phyloP scores from a whole-genome alignment of 2,888 invertebrate genomes.

The Pyrrhosoma nymphula region DNA sequence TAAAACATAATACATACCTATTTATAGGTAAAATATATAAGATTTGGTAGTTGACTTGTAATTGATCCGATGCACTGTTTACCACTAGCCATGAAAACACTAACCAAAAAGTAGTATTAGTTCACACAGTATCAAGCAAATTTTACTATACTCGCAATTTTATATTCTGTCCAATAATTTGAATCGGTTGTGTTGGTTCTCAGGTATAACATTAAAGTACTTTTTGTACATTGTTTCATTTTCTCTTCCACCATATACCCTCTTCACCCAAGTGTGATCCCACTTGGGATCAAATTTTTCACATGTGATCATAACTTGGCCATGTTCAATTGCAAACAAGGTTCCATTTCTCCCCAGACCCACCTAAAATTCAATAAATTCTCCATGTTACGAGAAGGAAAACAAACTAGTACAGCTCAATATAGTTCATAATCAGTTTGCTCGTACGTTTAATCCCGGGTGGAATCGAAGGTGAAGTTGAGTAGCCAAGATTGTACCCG shows the following conservation, averaged over 20 bases:
- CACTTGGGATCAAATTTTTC: slow-evolving; percentile 90
- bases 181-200: slow-evolving; percentile 88
- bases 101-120: not conserved
- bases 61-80: no score
- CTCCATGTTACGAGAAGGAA: not conserved
- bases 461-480: slow-evolving; percentile 87
- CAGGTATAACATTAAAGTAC: slow-evolving; percentile 90
- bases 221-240: slow-evolving; percentile 88
- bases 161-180: slow-evolving; percentile 87
- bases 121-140: not conserved
- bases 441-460: slow-evolving; percentile 87
- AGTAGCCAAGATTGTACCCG: slow-evolving; percentile 85
- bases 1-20: no score
- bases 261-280: slow-evolving; percentile 87
- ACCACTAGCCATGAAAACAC: no score
- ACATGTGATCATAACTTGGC: slow-evolving; percentile 89
- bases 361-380: slow-evolving; percentile 82
- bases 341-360: slow-evolving; percentile 89
- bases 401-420: not conserved
- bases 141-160: slow-evolving; percentile 70
- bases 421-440: not conserved
- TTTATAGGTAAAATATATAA: no score
- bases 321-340: slow-evolving; percentile 89
- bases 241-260: slow-evolving; percentile 83
- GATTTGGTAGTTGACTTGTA: no score